These are phyloP conservation scores for Rhagologus leucostigma DNA, from an alignment of 2,113 vertebrate species.

Conservation along the genomic window DNA sequence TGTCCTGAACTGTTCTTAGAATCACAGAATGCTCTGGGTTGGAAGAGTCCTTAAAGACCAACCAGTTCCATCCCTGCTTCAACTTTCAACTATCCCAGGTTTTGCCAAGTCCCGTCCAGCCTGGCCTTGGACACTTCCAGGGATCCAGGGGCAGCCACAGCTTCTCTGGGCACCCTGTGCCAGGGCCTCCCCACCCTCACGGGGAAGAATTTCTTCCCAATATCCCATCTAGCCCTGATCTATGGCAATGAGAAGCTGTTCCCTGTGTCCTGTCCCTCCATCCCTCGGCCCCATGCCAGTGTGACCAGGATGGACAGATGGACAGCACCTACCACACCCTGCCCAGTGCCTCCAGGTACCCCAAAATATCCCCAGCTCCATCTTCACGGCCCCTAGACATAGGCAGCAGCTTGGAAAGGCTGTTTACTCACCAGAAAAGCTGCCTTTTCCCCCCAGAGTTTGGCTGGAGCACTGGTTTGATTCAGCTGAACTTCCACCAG, in stretches of 20 bases:
- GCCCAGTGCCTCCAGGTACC: not conserved
- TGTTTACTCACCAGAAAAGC: not conserved
- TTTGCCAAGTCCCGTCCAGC: rapidly evolving
- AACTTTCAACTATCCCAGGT: rapidly evolving
- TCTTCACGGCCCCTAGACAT: not conserved
- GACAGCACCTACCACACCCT: not conserved
- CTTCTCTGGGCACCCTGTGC: not conserved
- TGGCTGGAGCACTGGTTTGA: not conserved
- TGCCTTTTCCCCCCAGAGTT: not conserved
- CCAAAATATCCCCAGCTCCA: not conserved
- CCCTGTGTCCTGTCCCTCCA: not conserved
- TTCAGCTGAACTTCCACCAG: not conserved
- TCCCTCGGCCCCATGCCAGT: rapidly evolving
- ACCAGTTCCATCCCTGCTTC: not conserved
- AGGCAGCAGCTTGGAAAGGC: not conserved
- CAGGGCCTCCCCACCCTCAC: not conserved
- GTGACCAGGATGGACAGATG: not conserved
- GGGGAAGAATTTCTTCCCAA: not conserved
- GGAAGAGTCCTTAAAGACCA: not conserved
- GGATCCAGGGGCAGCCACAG: not conserved
- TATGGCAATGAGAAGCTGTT: not conserved
- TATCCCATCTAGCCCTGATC: not conserved
- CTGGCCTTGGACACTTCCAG: not conserved
- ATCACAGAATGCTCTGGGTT: not conserved
- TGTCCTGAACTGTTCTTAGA: not conserved